phyloP scores from a whole-genome alignment of 2,113 vertebrate species.

The Carassius gibelio region DNA sequence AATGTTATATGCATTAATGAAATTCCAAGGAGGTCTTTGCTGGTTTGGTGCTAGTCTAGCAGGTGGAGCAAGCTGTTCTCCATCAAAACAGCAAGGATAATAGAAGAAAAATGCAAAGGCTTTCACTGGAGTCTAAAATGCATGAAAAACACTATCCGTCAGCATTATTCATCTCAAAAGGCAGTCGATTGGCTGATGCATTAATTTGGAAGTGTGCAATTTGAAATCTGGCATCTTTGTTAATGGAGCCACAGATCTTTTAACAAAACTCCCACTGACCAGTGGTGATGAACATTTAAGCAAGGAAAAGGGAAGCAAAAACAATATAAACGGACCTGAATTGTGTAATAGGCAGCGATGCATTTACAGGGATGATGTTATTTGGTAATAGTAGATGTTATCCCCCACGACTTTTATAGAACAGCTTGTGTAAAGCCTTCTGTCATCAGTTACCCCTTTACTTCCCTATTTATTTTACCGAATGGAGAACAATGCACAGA shows the following conservation, averaged over 20 bases:
- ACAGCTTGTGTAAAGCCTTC: constrained; percentile 28
- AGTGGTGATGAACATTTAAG: background rate
- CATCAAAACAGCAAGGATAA: no score
- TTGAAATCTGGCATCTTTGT: background rate
- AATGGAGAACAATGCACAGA: constrained; percentile 37
- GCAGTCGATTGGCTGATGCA: background rate
- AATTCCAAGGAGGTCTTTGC: no score
- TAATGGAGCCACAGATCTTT: no score
- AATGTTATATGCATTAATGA: background rate
- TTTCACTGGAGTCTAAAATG: background rate
- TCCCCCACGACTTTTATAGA: constrained; percentile 15
- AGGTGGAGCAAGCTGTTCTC: no score
- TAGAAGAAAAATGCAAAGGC: background rate
- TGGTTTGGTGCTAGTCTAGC: no score
- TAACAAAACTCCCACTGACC: background rate
- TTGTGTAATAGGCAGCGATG: background rate
- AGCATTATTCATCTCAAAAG: background rate
- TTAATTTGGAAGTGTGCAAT: background rate
- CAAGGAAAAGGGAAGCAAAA: background rate
- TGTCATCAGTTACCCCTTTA: constrained; percentile 19
- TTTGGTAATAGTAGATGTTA: constrained; percentile 8
- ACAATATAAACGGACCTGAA: background rate
- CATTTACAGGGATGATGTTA: background rate
- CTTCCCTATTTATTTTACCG: constrained; percentile 45
- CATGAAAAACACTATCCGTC: background rate